Evolutionary conservation across 1,140 invertebrate genomes (phyloP).

Genomic region (Drosophila varians): DNA sequence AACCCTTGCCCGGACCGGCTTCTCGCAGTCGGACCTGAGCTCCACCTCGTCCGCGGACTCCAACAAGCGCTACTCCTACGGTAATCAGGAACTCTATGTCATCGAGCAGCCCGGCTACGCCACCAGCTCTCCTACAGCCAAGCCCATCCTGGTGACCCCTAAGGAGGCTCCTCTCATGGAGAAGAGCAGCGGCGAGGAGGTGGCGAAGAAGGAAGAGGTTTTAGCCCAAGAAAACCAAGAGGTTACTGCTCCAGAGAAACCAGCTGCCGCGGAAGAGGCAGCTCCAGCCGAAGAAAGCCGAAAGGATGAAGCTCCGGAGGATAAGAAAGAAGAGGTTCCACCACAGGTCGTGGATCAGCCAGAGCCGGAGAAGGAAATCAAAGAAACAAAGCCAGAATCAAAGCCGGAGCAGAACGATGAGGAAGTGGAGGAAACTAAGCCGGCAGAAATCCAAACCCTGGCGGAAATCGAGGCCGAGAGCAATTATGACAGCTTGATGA

Average conservation of each 20-base stretch:
- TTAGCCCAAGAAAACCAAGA: neutral
- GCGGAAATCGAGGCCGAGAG: slow-evolving; percentile 31
- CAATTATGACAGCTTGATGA: slow-evolving; percentile 80
- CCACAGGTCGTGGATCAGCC: neutral
- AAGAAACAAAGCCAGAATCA: neutral
- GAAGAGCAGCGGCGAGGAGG: neutral
- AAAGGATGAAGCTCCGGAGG: neutral
- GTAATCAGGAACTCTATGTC: slow-evolving; percentile 90
- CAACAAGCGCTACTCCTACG: slow-evolving; percentile 90
- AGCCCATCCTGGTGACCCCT: slow-evolving; percentile 23
- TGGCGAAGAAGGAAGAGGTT: neutral
- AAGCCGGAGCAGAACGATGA: neutral
- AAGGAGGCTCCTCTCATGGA: neutral
- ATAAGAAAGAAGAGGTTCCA: neutral
- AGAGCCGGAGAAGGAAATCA: neutral
- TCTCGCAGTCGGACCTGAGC: slow-evolving; percentile 90
- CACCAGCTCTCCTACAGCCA: slow-evolving; percentile 51
- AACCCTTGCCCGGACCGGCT: slow-evolving; percentile 86
- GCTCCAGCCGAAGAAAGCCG: neutral
- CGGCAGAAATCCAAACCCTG: slow-evolving; percentile 53
- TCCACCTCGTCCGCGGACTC: slow-evolving; percentile 88
- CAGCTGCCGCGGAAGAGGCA: neutral
- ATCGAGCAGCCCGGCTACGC: slow-evolving; percentile 88
- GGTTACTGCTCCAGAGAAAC: neutral
- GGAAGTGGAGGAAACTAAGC: slow-evolving; percentile 64